Evolutionary conservation across 2,888 invertebrate genomes (phyloP).

Genomic region (Julus scandinavius): DNA sequence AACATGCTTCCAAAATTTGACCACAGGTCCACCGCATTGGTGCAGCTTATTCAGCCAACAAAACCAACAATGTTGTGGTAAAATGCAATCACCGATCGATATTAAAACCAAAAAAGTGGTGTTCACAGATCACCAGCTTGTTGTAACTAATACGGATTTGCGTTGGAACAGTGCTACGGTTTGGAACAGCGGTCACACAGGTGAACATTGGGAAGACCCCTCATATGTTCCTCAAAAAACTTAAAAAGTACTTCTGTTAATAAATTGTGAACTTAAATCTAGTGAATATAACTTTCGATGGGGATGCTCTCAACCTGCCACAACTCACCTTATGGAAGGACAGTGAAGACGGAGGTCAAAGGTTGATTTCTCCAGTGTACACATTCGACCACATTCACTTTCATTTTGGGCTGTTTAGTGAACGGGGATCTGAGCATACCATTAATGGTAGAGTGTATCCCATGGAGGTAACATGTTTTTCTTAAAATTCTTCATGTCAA

Average conservation of each 20-base stretch:
- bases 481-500: too few relatives aligned
- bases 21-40: conserved; percentile 7
- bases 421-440: conserved; percentile 32
- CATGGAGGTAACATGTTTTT: conserved; percentile 53
- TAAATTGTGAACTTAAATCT: neutral
- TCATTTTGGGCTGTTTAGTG: conserved; percentile 48
- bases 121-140: conserved; percentile 8
- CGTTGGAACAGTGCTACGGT: neutral
- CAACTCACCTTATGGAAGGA: neutral
- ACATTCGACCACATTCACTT: conserved; percentile 45
- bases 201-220: neutral
- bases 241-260: neutral
- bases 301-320: neutral
- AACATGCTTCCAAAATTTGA: too few relatives aligned
- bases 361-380: neutral
- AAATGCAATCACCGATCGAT: conserved; percentile 38
- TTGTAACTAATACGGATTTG: neutral
- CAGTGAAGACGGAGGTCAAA: neutral
- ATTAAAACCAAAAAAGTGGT: conserved; percentile 48
- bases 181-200: neutral
- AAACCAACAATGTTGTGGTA: conserved; percentile 38
- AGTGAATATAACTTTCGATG: neutral
- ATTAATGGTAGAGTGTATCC: conserved; percentile 15
- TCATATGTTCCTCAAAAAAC: neutral
- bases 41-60: neutral